Evolutionary conservation across 2,888 invertebrate species (phyloP).

Genomic region (Cosmopolites sordidus): DNA sequence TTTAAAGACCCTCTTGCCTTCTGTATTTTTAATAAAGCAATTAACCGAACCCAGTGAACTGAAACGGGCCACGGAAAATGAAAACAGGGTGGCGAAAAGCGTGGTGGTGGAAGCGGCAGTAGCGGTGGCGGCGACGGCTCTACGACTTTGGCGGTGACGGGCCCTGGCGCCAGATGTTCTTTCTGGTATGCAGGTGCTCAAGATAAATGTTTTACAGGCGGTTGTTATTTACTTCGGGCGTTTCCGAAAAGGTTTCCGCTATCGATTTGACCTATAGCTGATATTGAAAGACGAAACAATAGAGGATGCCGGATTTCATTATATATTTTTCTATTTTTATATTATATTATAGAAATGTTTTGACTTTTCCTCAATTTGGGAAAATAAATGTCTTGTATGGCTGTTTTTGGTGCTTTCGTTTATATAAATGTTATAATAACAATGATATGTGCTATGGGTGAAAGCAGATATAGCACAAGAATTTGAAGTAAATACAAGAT

Average conservation of each 20-base stretch:
- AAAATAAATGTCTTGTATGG: too few relatives aligned
- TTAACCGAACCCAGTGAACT: slow-evolving; percentile 15
- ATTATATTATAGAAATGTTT: too few relatives aligned
- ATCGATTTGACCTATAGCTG: slow-evolving; percentile 23
- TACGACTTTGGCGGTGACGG: slow-evolving; percentile 14
- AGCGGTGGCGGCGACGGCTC: neutral
- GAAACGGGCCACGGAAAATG: slow-evolving; percentile 15
- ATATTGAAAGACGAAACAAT: neutral
- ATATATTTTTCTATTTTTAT: too few relatives aligned
- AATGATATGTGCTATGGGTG: too few relatives aligned
- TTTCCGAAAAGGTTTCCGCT: slow-evolving; percentile 1
- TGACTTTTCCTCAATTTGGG: too few relatives aligned
- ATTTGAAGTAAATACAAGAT: too few relatives aligned
- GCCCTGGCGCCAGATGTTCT: slow-evolving; percentile 21
- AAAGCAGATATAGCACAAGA: too few relatives aligned
- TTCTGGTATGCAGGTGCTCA: slow-evolving; percentile 25
- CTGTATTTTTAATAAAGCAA: slow-evolving; percentile 17
- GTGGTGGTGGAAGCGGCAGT: neutral
- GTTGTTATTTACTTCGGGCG: slow-evolving; percentile 20
- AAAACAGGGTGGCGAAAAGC: slow-evolving; percentile 13
- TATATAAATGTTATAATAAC: too few relatives aligned
- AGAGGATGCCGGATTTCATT: too few relatives aligned
- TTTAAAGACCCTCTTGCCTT: slow-evolving; percentile 11
- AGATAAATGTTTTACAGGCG: slow-evolving; percentile 25
- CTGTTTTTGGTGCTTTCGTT: too few relatives aligned